Percentiles rank a stretch among this genome's conserved stretches.
Conservation (phyloP, 2,113 vertebrate genomes). For the Hemichromis elongatus region DNA sequence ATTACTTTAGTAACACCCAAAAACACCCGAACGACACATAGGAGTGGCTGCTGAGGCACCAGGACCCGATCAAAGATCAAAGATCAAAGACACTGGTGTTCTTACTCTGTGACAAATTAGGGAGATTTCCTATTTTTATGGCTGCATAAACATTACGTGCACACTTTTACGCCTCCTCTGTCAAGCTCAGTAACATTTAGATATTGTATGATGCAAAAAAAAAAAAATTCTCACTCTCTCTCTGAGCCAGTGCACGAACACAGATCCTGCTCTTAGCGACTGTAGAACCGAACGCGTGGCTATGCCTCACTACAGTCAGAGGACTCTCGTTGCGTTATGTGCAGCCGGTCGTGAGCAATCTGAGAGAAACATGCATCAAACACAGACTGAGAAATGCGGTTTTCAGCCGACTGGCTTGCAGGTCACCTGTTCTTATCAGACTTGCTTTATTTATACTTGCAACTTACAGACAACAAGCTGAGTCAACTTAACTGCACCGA, state of each 20-base stretch:
- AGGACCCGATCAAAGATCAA: accelerated
- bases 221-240: neutral
- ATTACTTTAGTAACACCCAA: accelerated
- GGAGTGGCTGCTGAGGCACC: neutral
- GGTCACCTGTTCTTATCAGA: neutral
- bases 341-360: neutral
- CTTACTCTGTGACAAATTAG: neutral
- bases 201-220: neutral
- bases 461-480: neutral
- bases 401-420: neutral
- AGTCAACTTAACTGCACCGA: neutral
- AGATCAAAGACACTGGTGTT: neutral
- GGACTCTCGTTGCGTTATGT: neutral
- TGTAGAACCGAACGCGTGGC: neutral
- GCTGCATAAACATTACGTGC: no score
- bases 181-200: neutral
- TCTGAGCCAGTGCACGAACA: neutral
- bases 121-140: no score
- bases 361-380: neutral
- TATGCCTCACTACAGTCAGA: neutral
- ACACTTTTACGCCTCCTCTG: neutral
- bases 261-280: neutral
- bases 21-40: neutral
- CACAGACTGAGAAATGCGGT: neutral
- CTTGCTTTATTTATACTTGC: neutral